phyloP scores from a whole-genome alignment of 2,797 vertebrate genomes.

The Emys orbicularis region DNA sequence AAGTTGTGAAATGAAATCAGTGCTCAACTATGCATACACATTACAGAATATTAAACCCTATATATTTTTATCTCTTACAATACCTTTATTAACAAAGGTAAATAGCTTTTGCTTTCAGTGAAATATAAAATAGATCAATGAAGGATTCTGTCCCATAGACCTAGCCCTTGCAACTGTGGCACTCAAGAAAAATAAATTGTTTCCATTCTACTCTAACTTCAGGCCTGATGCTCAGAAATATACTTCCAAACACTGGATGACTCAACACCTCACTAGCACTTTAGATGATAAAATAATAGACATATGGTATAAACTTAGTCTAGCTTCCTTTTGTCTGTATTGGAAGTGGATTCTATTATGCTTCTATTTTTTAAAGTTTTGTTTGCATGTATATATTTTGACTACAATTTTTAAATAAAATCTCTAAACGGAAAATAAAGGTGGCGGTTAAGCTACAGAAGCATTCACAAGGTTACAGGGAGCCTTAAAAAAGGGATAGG shows the following conservation, averaged over 20 bases:
- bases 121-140: background rate
- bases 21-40: background rate
- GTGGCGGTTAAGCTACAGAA: background rate
- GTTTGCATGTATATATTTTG: background rate
- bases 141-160: background rate
- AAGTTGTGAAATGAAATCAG: background rate
- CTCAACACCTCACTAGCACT: background rate
- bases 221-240: background rate
- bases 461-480: background rate
- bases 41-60: background rate
- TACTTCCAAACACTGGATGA: background rate
- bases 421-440: background rate
- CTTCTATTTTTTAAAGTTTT: background rate
- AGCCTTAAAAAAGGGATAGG: background rate
- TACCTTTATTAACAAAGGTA: background rate
- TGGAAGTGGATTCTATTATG: background rate
- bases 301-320: background rate
- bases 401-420: background rate
- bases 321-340: background rate
- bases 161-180: background rate
- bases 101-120: constrained; percentile 9
- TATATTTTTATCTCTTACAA: background rate
- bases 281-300: background rate
- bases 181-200: constrained; percentile 13
- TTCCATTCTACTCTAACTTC: constrained; percentile 5